phyloP scores from a whole-genome alignment of 1,140 invertebrate species.

The Drosophila mayri region DNA sequence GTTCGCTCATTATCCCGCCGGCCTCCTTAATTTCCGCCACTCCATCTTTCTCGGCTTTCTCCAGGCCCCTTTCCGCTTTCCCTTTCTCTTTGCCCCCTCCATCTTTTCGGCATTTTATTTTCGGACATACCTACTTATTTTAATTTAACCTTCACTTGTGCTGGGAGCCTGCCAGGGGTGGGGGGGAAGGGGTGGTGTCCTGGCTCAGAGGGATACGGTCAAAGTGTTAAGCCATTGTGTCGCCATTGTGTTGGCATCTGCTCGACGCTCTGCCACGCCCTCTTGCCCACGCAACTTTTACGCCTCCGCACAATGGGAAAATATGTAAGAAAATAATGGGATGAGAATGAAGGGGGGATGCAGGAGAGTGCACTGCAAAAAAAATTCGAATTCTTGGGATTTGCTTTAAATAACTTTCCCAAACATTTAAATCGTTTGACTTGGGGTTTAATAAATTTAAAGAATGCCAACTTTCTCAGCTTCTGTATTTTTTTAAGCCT shows the following conservation, averaged over 20 bases:
- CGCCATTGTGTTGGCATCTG: constrained; percentile 55
- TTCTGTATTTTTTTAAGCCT: background rate
- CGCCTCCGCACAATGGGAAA: constrained; percentile 32
- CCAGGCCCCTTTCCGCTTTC: background rate
- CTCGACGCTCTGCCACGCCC: constrained; percentile 18
- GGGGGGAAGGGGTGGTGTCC: background rate
- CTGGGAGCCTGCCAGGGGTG: background rate
- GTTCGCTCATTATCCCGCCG: constrained; percentile 17
- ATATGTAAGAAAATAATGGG: constrained; percentile 8
- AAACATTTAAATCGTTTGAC: too few relatives aligned
- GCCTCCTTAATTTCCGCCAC: constrained; percentile 20
- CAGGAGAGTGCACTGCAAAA: background rate
- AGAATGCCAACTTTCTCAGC: too few relatives aligned
- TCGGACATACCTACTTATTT: constrained; percentile 41
- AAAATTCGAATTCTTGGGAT: background rate
- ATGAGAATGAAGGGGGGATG: too few relatives aligned
- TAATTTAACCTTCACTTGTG: constrained; percentile 52
- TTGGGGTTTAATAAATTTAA: background rate
- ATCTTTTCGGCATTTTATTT: constrained; percentile 23
- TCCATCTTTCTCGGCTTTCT: background rate
- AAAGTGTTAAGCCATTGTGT: constrained; percentile 56
- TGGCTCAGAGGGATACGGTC: constrained; percentile 17
- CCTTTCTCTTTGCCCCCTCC: background rate
- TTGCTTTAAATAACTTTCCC: background rate
- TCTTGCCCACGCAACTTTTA: constrained; percentile 32